Conservation (phyloP, 2,113 vertebrate species). For the Neotoma lepida region DNA sequence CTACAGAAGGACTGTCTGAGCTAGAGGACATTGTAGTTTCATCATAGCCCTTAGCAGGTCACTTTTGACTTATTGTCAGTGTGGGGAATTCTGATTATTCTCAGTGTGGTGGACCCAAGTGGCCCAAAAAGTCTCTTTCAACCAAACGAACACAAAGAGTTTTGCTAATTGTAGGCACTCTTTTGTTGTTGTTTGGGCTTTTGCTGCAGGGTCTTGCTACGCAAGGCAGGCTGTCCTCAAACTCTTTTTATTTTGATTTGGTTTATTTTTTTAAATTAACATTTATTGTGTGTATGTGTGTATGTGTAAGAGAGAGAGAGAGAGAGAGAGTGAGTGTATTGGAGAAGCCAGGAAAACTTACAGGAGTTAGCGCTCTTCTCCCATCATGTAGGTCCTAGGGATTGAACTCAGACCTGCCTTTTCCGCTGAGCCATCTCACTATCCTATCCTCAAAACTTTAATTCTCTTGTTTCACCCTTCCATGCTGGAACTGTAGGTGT, state of each 20-base stretch:
- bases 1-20: neutral
- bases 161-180: neutral
- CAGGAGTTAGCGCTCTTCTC: neutral
- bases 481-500: neutral
- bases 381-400: neutral
- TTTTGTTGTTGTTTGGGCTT: neutral
- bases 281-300: too few relatives aligned
- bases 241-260: neutral
- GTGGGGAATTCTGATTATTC: neutral
- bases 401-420: neutral
- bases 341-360: neutral
- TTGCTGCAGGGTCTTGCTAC: neutral
- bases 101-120: neutral
- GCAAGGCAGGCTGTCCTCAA: neutral
- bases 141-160: neutral
- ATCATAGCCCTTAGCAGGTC: neutral
- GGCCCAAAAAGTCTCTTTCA: neutral
- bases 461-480: neutral
- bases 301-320: too few relatives aligned
- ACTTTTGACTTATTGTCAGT: too few relatives aligned
- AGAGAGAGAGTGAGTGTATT: too few relatives aligned
- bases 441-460: neutral
- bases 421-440: neutral
- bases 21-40: neutral
- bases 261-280: neutral